phyloP scores from a whole-genome alignment of 2,888 invertebrate genomes.

The Hesperia comma region DNA sequence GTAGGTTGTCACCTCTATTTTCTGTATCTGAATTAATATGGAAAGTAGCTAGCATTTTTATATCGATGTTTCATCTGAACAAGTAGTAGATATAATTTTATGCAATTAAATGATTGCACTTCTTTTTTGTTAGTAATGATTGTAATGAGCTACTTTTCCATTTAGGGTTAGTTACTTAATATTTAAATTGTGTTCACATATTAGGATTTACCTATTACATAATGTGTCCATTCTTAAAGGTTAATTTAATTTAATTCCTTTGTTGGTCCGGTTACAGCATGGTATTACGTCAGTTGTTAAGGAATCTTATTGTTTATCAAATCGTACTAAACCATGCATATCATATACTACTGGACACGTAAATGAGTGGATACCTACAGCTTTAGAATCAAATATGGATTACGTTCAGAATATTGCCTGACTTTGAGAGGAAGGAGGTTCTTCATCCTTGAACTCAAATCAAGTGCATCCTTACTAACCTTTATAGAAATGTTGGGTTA shows the following conservation, averaged over 20 bases:
- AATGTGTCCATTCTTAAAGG: conserved; percentile 15
- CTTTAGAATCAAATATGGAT: too few species aligned
- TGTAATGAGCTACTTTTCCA: neutral
- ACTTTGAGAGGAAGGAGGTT: too few species aligned
- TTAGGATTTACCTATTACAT: conserved; percentile 4
- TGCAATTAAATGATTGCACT: neutral
- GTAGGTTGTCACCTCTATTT: conserved; percentile 18
- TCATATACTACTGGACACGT: neutral
- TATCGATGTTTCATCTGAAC: neutral
- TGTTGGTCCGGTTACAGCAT: conserved; percentile 23
- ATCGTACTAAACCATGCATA: neutral
- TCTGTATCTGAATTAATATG: neutral
- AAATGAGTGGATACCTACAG: neutral
- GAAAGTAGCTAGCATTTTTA: neutral
- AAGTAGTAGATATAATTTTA: too few species aligned
- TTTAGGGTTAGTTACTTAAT: neutral
- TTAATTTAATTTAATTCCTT: conserved; percentile 19
- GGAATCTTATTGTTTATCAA: conserved; percentile 1
- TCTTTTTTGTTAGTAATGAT: neutral
- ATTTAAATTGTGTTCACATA: neutral
- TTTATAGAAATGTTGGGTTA: neutral
- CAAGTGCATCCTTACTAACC: neutral
- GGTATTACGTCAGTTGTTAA: conserved; percentile 13
- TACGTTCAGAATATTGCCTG: too few species aligned
- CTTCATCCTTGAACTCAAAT: too few species aligned